Conservation (phyloP, 2,113 vertebrate species). For the Scalopus aquaticus region DNA sequence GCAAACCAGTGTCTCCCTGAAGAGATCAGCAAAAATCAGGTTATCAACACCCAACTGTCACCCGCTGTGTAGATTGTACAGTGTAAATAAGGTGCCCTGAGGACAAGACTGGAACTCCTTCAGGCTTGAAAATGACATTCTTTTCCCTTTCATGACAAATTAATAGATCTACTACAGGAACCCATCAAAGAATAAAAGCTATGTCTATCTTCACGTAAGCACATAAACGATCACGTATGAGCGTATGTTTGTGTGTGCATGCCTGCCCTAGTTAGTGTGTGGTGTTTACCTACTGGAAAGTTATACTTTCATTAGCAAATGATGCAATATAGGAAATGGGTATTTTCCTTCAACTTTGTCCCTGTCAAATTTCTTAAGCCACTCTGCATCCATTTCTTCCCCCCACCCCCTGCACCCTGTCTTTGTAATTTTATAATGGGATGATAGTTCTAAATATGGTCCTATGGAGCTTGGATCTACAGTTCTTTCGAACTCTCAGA, state of each 20-base stretch:
- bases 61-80: conserved; percentile 76
- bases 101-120: conserved; percentile 56
- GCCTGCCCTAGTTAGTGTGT: background rate
- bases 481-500: background rate
- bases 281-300: background rate
- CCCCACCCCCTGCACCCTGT: background rate
- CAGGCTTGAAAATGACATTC: conserved; percentile 76
- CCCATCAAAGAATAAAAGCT: conserved; percentile 34
- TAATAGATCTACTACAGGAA: background rate
- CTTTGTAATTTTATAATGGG: conserved; percentile 22
- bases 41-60: conserved; percentile 83
- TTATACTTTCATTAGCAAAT: background rate
- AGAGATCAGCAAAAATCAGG: conserved; percentile 79
- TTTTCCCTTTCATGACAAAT: conserved; percentile 65
- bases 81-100: conserved; percentile 78
- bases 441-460: background rate
- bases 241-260: background rate
- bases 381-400: background rate
- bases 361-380: background rate
- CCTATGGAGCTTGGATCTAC: background rate
- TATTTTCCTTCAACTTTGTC: conserved; percentile 22
- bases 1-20: conserved; percentile 73
- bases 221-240: background rate
- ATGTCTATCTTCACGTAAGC: background rate
- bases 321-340: background rate